Percentiles rank a stretch among this genome's conserved stretches.
These are phyloP conservation scores for Nematopogon swammerdamellus DNA, from an alignment of 2,888 invertebrate genomes.

Conservation along the genomic window DNA sequence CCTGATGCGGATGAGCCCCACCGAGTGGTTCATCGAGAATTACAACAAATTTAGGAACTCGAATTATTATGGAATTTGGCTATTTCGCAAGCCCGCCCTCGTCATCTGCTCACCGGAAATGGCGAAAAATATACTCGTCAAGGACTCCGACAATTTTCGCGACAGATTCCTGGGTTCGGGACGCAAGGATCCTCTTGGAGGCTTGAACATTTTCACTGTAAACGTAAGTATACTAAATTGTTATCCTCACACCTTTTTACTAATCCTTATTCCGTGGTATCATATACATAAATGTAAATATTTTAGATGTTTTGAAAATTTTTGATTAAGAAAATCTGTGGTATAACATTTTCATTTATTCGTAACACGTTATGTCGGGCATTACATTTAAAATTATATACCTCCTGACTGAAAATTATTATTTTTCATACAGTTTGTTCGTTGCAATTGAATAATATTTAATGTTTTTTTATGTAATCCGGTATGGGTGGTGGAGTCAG, in stretches of 20 bases:
- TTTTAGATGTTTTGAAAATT: not conserved
- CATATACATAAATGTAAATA: not conserved
- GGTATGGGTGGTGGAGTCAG: no score
- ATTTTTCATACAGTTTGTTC: no score
- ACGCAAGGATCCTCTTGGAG: constrained; percentile 24
- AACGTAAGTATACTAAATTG: constrained; percentile 21
- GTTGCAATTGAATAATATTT: no score
- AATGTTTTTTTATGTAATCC: no score
- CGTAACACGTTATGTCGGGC: no score
- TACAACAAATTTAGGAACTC: constrained; percentile 17
- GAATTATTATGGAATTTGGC: constrained; percentile 32
- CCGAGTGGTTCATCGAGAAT: constrained; percentile 21
- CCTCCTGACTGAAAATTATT: no score
- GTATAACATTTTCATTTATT: no score
- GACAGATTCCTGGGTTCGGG: constrained; percentile 25
- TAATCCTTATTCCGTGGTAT: not conserved
- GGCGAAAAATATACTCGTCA: constrained; percentile 24
- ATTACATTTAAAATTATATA: no score
- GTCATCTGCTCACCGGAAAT: constrained; percentile 28
- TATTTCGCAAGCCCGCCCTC: constrained; percentile 30
- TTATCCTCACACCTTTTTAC: no score
- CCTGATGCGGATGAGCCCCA: constrained; percentile 13
- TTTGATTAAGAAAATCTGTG: no score
- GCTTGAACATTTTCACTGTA: constrained; percentile 23
- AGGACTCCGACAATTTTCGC: constrained; percentile 26